These are phyloP conservation scores for Synergus itoensis DNA, from an alignment of 2,888 invertebrate species.

Conservation along the genomic window DNA sequence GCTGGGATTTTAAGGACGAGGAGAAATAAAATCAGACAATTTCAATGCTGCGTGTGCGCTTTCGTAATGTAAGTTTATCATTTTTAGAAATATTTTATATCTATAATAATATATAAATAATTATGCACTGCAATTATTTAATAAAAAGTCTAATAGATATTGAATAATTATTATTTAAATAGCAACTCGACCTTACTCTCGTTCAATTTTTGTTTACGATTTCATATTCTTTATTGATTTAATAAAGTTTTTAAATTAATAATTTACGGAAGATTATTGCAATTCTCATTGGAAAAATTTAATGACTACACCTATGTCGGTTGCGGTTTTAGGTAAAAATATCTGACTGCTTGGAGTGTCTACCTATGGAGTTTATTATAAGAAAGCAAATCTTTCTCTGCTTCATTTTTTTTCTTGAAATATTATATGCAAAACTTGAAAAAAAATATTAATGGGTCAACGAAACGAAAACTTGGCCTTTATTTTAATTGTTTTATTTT, in stretches of 20 bases:
- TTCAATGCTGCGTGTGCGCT: slow-evolving; percentile 86
- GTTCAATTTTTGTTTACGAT: background rate
- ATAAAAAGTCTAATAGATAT: no score
- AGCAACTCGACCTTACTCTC: no score
- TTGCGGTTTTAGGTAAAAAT: background rate
- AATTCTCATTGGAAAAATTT: background rate
- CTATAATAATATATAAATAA: no score
- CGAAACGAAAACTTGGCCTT: no score
- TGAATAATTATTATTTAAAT: no score
- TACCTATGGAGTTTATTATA: background rate
- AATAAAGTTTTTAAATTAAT: background rate
- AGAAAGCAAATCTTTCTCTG: background rate
- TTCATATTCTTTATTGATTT: background rate
- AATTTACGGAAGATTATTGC: background rate
- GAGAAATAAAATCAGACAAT: slow-evolving; percentile 79
- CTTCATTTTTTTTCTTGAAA: background rate
- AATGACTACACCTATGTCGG: background rate
- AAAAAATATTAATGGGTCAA: background rate
- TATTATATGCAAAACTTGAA: background rate
- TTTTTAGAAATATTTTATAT: background rate
- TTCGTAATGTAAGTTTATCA: slow-evolving; percentile 83
- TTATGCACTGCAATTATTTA: no score
- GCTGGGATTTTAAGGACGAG: slow-evolving; percentile 78
- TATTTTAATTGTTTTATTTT: no score
- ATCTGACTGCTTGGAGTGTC: background rate